Base-by-base conservation (phyloP, 2,888 invertebrate genomes). In the Archaeoteleia sp. region DNA sequence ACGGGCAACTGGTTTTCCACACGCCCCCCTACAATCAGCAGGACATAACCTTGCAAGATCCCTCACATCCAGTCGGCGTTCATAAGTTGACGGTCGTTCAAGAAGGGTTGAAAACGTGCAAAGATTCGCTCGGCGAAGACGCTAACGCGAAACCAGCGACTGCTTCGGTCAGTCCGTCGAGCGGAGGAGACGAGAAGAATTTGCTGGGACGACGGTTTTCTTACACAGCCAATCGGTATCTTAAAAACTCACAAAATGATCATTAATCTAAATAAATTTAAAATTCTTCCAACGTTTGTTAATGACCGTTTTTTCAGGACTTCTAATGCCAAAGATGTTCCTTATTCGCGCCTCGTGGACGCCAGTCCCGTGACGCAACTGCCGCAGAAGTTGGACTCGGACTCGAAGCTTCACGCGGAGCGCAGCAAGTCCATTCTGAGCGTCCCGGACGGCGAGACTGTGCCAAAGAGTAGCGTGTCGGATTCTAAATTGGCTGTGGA, bases 1-100 rank as follows among this genome's bases (percentile, higher is more conserved):
- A 93, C 55, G 91, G 92, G 20, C 92, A 95, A 82, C 87, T 97
- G 5, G 93, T 97, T 37, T 96, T 97, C 83, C 94, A 96, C 74
- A 95, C 95, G 0, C 94, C 95, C 0, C 95, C 95, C 0, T 95
- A 95, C 78, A 93, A 93, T 73, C 88, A 91, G 30, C 89, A 93
- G 76, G 91, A 93, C 74, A 92, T 95, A 1, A 90, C 91, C 6
- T 85, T 94, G 2, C 92, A 93, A 82, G 94, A 94, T 43, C 88
- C 73, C 10, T 75, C 68, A 42, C 65, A 77, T 61, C 73, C 72
- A 1, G 62, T 73, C 12, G 65, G 73, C 9, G 76, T 75, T 45
- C 30, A 77, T 13, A 82, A 79, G 70, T 60, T 80, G 5, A 67
- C 79, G 1, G 70, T 77, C 1, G 65, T 68, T 15, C 79, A 79